Evolutionary conservation across 1,140 invertebrate species (phyloP), one percentile per base, ranked within the genome.

Genomic region (Cydia strobilella): DNA sequence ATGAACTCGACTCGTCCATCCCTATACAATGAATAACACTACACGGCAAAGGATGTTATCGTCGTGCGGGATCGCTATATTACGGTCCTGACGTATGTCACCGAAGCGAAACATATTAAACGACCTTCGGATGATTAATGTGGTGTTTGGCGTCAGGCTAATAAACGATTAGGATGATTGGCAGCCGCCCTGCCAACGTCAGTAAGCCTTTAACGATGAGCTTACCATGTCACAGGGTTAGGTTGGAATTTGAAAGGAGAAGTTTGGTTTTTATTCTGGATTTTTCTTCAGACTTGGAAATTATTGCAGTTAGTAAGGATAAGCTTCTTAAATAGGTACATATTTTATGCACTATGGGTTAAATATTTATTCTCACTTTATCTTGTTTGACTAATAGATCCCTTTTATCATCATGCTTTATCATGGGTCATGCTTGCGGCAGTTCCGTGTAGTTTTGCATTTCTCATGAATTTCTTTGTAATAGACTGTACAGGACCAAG

Each of bases 121-220:
- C 54, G 54, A 23, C 54, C 54, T 59, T 23, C 54, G 54, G 54
- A 59, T 59, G 54, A 59, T 59, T 23, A 59, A 59, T 59, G 20
- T 59, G 54, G 54, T 23, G 20, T 59, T 59, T 23, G 54, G 54
- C 54, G 20, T 20, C 20, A 59, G 1, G 54, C 54, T 59, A 59
- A 59, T 59, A 59, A 59, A 59, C 20, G 18, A 59, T 59, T 59
- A 20, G 54, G 54, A 23, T 59, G 54, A 59, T 59, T 59, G 54
- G 54, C 54, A 51, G 48, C 48, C 13, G 42, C n/a, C n/a, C 9
- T 23, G 54, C 18, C 54, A 59, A 59, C 54, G 54, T 5, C 54
- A 59, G 51, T 59, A 59, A 59, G 54, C 54, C 54, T 20, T 59
- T 23, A 59, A 59, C 54, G 54, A 59, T 59, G 7, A 59, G 51